Base-by-base conservation (phyloP, 2,113 vertebrate genomes). In the Nematolebias whitei region DNA sequence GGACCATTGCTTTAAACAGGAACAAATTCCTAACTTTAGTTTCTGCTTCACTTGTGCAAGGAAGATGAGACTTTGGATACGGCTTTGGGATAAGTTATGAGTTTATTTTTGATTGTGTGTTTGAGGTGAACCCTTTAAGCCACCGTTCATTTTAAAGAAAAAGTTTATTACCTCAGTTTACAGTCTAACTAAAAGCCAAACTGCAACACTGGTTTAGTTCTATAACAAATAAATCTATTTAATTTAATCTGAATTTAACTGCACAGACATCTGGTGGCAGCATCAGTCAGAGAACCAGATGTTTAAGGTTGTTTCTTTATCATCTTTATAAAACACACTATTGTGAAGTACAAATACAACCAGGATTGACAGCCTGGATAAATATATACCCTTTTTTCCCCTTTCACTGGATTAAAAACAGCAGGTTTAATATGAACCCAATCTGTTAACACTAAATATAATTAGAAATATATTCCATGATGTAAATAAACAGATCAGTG, bases 401-500 rank as follows among this genome's bases (percentile, higher is more conserved):
- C 54, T 43, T 26, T 47, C 64, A 24, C 11, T 19, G 20, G 20
- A 47, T 38, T 12, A 57, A 24, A 24, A 70, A n/a, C 32, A 77
- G 71, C 60, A 74, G 45, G 53, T 64, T 64, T 54, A 59, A 50
- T 14, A 45, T 63, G 43, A 53, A 64, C 45, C n/a, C 43, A 29
- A 20, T 6, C 24, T 16, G 57, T 52, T 4, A 45, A 23, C 63
- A 64, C 56, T 51, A 29, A 71, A 77, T 39, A 26, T 53, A 52
- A 79, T 78, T 68, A 80, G 18, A 76, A 80, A 76, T 54, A 49
- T 41, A 44, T 69, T 55, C 19, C 62, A 85, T 80, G 66, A 76
- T 91, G 86, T 88, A 86, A 87, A 91, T 88, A 87, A 85, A 83
- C 64, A 57, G 76, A 82, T 60, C 66, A 80, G 74, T 38, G 76